Conservation (phyloP, 2,797 vertebrate genomes). For the Catamblyrhynchus diadema region DNA sequence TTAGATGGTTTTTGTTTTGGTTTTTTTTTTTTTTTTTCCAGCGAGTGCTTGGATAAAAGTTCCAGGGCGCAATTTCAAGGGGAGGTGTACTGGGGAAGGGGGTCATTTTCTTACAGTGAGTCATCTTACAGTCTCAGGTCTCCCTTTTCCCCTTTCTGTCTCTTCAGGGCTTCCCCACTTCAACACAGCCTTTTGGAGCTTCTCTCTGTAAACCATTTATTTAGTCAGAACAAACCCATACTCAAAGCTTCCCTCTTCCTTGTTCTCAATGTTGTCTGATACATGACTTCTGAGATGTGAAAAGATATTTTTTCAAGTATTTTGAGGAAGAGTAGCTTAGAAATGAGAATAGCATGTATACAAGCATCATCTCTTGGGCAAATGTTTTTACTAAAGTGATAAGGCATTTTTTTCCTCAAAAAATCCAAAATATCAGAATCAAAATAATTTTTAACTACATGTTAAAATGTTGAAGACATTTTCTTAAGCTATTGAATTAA, state of each 20-base stretch:
- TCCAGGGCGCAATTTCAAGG: background rate
- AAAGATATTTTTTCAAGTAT: background rate
- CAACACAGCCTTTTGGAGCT: background rate
- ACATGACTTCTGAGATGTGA: background rate
- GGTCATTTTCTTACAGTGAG: accelerated
- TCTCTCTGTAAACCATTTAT: background rate
- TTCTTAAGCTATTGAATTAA: background rate
- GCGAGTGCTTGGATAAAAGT: background rate
- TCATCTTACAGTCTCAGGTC: background rate
- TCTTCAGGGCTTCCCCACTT: background rate
- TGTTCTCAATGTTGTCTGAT: background rate
- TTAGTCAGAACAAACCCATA: background rate
- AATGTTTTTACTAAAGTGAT: background rate
- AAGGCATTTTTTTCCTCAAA: background rate
- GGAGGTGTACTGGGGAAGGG: no score
- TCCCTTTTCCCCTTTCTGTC: background rate
- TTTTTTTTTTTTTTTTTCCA: background rate
- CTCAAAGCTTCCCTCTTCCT: background rate
- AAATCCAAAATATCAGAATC: background rate
- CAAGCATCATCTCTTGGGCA: background rate
- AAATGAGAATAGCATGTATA: background rate
- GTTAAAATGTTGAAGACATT: background rate
- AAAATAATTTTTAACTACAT: background rate
- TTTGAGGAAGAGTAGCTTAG: background rate
- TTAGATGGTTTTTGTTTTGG: no score